Evolutionary conservation across 2,797 vertebrate species (phyloP), one percentile per base, ranked within the genome.

Genomic region (Girardinus metallicus): DNA sequence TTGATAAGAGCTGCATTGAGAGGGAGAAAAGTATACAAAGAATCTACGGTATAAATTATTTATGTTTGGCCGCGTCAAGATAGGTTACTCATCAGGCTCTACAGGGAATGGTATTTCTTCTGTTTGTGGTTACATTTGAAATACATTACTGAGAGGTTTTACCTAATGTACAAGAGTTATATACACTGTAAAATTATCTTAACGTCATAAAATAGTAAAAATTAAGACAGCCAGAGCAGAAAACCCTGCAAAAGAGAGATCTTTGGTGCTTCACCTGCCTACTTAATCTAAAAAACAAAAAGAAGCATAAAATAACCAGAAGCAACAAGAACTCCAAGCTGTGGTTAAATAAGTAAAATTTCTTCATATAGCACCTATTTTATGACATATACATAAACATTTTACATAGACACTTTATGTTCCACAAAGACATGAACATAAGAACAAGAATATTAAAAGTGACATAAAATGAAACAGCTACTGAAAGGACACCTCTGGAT

Each of bases 1-100:
- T 70, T 64, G 60, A 7, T 26, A 43, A 13, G 39, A 11, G 1
- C 23, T n/a, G 21, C 66, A 1, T 41, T 68, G 10, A 39, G 34
- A 26, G 64, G 39, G 10, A 26, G 21, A 41, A 70, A 39, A 41
- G 62, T 8, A 29, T 8, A 62, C 44, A 76, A 13, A 18, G 70
- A n/a, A 78, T 76, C 76, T 70, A n/a, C 18, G 75, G 26, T 75
- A 88, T 94, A 78, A 94, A 95, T 95, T 90, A 95, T 95, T 95
- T 46, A 96, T 60, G 71, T 70, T 72, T 62, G 47, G 66, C 62
- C 88, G 46, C 66, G 43, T 89, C 92, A 68, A 88, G 82, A 26
- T 88, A 57, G 85, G 86, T 85, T 49, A 78, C 73, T 84, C 71
- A 39, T 79, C 73, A 46, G 68, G 71, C 81, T 43, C 18, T 36